Evolutionary conservation across 2,113 vertebrate genomes (phyloP).

Genomic region (Caretta caretta): DNA sequence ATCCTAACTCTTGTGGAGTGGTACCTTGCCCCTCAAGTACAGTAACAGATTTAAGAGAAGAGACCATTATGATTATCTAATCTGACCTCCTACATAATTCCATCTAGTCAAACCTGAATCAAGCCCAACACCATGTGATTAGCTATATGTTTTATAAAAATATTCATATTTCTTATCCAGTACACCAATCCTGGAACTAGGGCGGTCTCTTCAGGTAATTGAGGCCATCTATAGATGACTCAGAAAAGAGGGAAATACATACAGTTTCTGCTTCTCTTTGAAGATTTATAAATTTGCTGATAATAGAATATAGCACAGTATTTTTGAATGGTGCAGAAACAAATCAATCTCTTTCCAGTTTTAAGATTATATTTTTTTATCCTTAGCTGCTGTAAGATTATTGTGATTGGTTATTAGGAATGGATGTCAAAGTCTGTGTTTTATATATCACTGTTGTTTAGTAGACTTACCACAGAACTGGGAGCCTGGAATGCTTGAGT

Average conservation of each 20-base stretch:
- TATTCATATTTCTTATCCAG: not conserved
- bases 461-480: not conserved
- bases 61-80: not conserved
- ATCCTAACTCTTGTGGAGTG: constrained; percentile 37
- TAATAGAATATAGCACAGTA: not conserved
- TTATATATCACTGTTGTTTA: not conserved
- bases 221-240: not conserved
- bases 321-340: not conserved
- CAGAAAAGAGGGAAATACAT: not conserved
- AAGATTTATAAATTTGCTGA: not conserved
- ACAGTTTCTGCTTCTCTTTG: not conserved
- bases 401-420: not conserved
- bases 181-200: not conserved
- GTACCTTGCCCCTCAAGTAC: not conserved
- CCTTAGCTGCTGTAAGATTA: not conserved
- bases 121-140: not conserved
- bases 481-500: not conserved
- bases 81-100: constrained; percentile 6
- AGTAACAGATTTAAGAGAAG: not conserved
- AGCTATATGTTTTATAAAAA: not conserved
- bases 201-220: not conserved
- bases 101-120: not conserved
- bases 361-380: not conserved
- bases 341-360: not conserved
- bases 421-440: not conserved